Percentiles rank a stretch among this genome's conserved stretches.
Evolutionary conservation across 2,888 invertebrate species (phyloP).

Genomic region (Drosophila niveifrons): DNA sequence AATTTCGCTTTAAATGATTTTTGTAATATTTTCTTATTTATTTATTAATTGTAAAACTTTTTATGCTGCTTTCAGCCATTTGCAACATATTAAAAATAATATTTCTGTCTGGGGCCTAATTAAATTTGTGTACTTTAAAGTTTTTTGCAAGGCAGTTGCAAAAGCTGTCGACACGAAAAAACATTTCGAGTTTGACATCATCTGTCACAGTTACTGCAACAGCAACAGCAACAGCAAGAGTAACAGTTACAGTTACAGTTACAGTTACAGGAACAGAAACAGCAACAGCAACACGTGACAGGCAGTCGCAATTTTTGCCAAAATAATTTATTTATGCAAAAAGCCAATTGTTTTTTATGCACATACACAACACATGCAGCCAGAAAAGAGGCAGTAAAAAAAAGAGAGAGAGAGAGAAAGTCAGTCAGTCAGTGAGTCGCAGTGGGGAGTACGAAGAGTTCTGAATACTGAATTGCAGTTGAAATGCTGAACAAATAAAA

Average conservation of each 20-base stretch:
- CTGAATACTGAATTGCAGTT: slow-evolving; percentile 15
- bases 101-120: slow-evolving; percentile 24
- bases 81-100: not conserved
- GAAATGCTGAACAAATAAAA: slow-evolving; percentile 23
- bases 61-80: not conserved
- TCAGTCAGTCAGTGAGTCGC: not conserved
- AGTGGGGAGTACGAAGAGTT: not conserved
- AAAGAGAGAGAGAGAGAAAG: too few species aligned
- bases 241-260: slow-evolving; percentile 17
- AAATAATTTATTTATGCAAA: slow-evolving; percentile 60
- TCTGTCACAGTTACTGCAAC: slow-evolving; percentile 46
- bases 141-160: slow-evolving; percentile 23
- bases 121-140: slow-evolving; percentile 35
- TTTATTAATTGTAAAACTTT: too few species aligned
- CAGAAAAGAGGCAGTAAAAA: not conserved
- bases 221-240: slow-evolving; percentile 15
- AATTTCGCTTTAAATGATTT: not conserved
- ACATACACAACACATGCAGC: not conserved
- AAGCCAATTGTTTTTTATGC: slow-evolving; percentile 60
- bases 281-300: slow-evolving; percentile 48
- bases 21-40: not conserved
- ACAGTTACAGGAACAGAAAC: slow-evolving; percentile 17
- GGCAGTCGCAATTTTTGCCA: slow-evolving; percentile 30
- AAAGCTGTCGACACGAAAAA: slow-evolving; percentile 22
- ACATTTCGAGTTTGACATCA: slow-evolving; percentile 44